Percentiles rank a stretch among this genome's conserved stretches.
These are phyloP conservation scores for Leucophenga maculata DNA, from an alignment of 2,888 invertebrate species.

Conservation along the genomic window DNA sequence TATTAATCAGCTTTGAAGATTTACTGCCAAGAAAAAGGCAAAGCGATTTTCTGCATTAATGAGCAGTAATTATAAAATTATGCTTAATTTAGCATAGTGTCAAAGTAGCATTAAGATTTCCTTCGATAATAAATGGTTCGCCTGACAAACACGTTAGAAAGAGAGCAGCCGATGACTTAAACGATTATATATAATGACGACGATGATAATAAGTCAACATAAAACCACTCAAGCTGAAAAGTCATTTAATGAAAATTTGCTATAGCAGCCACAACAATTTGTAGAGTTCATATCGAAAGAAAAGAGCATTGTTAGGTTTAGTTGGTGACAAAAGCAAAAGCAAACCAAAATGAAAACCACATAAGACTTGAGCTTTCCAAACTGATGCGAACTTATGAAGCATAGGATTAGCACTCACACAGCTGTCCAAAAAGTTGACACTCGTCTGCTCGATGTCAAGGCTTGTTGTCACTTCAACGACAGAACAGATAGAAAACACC, in stretches of 20 bases:
- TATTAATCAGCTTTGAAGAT: too few relatives aligned
- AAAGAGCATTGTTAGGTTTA: neutral
- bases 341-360: neutral
- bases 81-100: slow-evolving; percentile 55
- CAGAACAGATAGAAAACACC: neutral
- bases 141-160: neutral
- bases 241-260: too few relatives aligned
- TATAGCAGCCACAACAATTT: neutral
- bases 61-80: slow-evolving; percentile 54
- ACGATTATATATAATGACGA: slow-evolving; percentile 26
- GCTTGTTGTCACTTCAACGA: neutral
- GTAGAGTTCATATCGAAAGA: neutral
- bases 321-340: neutral
- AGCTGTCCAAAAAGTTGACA: slow-evolving; percentile 2
- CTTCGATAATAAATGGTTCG: neutral
- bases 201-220: slow-evolving; percentile 26
- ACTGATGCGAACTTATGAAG: neutral
- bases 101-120: slow-evolving; percentile 12
- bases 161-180: neutral
- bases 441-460: neutral
- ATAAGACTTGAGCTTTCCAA: neutral
- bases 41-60: slow-evolving; percentile 30
- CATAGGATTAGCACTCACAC: too few relatives aligned
- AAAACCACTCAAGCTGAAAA: slow-evolving; percentile 22
- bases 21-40: neutral